Percentiles rank a stretch among this genome's conserved stretches.
Conservation (phyloP, 2,888 invertebrate genomes). For the Atethmia centrago region DNA sequence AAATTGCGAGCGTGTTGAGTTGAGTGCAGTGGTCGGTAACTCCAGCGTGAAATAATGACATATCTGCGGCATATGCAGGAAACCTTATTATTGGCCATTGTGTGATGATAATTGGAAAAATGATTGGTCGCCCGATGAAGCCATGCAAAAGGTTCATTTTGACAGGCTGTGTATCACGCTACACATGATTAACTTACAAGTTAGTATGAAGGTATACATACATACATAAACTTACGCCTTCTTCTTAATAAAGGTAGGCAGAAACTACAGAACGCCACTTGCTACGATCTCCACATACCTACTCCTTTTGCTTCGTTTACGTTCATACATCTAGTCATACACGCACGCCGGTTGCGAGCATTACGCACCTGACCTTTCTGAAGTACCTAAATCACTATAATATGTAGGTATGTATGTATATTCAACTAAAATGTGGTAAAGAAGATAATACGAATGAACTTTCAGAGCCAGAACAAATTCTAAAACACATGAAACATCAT, state of each 20-base stretch:
- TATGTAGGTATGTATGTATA: neutral
- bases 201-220: neutral
- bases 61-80: constrained; percentile 14
- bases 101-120: constrained; percentile 43
- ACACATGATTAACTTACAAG: neutral
- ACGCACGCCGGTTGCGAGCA: too few species aligned
- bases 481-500: neutral
- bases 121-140: constrained; percentile 37
- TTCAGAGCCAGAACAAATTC: neutral
- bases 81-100: constrained; percentile 36
- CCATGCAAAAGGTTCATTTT: constrained; percentile 22
- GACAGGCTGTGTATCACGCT: neutral
- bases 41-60: constrained; percentile 19
- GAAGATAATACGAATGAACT: neutral
- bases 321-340: too few species aligned
- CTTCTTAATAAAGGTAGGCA: too few species aligned
- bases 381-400: too few species aligned
- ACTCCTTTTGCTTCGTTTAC: too few species aligned
- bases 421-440: too few species aligned
- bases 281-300: too few species aligned
- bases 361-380: too few species aligned
- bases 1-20: constrained; percentile 2
- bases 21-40: constrained; percentile 4
- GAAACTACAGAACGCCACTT: too few species aligned
- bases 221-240: too few species aligned